Conservation (phyloP, 92 coral and sea anemone genomes). For the Siderastrea radians region DNA sequence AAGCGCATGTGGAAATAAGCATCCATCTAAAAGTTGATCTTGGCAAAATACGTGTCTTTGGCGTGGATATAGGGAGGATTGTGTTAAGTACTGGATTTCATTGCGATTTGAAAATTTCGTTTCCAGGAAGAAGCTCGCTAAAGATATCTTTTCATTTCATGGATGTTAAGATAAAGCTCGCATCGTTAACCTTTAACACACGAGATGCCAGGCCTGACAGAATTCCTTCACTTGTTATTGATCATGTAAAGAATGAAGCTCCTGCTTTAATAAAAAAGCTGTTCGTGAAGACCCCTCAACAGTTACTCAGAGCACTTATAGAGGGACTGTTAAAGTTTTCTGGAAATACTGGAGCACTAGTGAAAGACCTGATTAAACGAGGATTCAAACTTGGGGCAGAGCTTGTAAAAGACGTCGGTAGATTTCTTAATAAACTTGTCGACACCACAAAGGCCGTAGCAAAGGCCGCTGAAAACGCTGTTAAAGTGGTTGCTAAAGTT, state of each 20-base stretch:
- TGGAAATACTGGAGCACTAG: constrained; percentile 39
- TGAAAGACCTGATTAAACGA: constrained; percentile 49
- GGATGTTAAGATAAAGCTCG: constrained; percentile 33
- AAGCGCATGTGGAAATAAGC: constrained; percentile 47
- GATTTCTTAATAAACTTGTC: constrained; percentile 46
- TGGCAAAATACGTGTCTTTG: constrained; percentile 57
- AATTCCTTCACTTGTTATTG: constrained; percentile 44
- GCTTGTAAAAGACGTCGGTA: constrained; percentile 56
- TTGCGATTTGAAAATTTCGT: constrained; percentile 50
- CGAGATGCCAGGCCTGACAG: constrained; percentile 62
- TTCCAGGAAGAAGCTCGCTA: constrained; percentile 68
- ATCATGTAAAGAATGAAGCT: constrained; percentile 53
- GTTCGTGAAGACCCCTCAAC: constrained; percentile 38
- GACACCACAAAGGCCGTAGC: constrained; percentile 48
- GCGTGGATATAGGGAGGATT: constrained; percentile 55
- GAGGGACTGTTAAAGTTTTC: constrained; percentile 58
- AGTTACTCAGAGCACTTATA: constrained; percentile 54
- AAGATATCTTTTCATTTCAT: constrained; percentile 58
- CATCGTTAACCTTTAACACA: constrained; percentile 49
- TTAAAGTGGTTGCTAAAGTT: constrained; percentile 13
- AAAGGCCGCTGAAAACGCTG: constrained; percentile 33
- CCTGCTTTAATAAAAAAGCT: constrained; percentile 33
- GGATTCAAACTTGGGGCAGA: constrained; percentile 53
- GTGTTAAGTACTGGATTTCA: constrained; percentile 54
- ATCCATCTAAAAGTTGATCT: constrained; percentile 41